Base-by-base conservation (phyloP, 2,113 vertebrate genomes). In the Microcebus ravelobensis region DNA sequence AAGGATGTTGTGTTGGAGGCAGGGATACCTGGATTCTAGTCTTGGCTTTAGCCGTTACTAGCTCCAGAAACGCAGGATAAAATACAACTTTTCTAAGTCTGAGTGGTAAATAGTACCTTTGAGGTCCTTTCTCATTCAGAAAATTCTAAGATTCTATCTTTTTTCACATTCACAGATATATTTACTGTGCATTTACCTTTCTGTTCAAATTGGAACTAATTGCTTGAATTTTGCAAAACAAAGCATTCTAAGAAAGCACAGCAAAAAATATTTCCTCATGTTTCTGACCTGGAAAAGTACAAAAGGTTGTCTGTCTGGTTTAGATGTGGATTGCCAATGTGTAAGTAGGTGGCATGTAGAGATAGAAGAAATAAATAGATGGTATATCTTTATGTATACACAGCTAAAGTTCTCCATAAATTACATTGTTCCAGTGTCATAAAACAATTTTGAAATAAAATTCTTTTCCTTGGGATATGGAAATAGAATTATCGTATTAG, bases 111-210 rank as follows among this genome's bases (percentile, higher is more conserved):
- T 81, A 73, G 52, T 87, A 20, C 65, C 73, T 84, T 59, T 45
- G 45, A 52, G 57, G 1, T 20, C 17, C 1, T 74, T 36, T 92
- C 17, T 73, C 77, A 65, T 67, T 84, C 34, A 50, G 73, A 92
- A 83, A 95, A 73, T 36, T 63, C 17, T 55, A 36, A 77, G 57
- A 42, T 87, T 90, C 61, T 97, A 3, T 90, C 12, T 92, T 18
- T 84, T 89, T 90, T 85, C 42, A 23, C 6, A 52, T 83, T 91
- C 42, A 73, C 59, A 61, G 4, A 50, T 74, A 65, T 1, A 11
- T 31, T 87, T 55, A 83, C 15, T 88, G 73, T 45, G 10, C 23
- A 31, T 95, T 91, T 86, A 73, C 34, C 45, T 57, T 80, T 85
- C 36, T 50, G 2, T 90, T 96, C 8, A 80, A 36, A 74, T 74